Evolutionary conservation across 2,888 invertebrate genomes (phyloP).

Genomic region (Agrilus mali): DNA sequence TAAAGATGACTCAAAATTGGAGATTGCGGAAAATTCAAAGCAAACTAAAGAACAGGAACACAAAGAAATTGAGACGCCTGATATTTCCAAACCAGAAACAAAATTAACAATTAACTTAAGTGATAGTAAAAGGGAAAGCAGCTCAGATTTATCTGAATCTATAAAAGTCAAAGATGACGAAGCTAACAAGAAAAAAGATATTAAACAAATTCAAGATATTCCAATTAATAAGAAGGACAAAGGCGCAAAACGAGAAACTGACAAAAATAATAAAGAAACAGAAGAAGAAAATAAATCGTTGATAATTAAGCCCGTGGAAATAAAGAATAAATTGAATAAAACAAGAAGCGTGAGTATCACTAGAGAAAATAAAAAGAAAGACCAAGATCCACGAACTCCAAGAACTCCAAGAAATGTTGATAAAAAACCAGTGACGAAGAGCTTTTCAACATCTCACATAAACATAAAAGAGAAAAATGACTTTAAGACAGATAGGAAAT

Average conservation of each 20-base stretch:
- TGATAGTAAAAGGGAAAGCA: too few species aligned
- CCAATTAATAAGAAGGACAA: background rate
- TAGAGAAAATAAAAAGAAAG: background rate
- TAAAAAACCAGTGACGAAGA: too few species aligned
- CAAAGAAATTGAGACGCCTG: background rate
- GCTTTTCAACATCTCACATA: too few species aligned
- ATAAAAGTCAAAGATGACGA: background rate
- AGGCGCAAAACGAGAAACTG: background rate
- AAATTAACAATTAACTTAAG: background rate
- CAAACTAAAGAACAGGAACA: background rate
- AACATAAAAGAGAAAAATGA: too few species aligned
- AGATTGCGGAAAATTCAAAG: background rate
- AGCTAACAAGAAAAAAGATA: background rate
- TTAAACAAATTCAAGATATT: slow-evolving; percentile 1
- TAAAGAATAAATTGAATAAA: background rate
- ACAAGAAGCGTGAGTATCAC: background rate
- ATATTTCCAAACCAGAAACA: background rate
- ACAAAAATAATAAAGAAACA: too few species aligned
- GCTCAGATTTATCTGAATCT: too few species aligned
- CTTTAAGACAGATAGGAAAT: too few species aligned
- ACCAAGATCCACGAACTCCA: background rate
- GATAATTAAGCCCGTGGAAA: background rate
- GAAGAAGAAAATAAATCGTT: background rate
- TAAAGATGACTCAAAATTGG: background rate
- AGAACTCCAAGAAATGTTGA: background rate